Evolutionary conservation across 2,797 vertebrate genomes (phyloP), one percentile per base, ranked within the genome.

Genomic region (Scyliorhinus canicula): DNA sequence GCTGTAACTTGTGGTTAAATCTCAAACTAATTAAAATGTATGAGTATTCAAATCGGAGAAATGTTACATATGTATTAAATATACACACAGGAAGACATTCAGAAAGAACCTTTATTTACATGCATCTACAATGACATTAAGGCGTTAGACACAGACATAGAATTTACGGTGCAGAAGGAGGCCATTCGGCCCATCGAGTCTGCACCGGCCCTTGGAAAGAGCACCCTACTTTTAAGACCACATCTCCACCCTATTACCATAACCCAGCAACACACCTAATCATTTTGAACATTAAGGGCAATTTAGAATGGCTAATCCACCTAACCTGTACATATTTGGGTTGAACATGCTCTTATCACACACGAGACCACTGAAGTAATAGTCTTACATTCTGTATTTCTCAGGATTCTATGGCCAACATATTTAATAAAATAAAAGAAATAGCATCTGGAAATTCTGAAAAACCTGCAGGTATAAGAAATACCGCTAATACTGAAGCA

Each of bases 41-140:
- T 24, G n/a, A 40, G 2, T n/a, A 77, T 16, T 50, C 82, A 85
- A 9, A 85, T 8, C 28, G 44, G 55, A 50, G 16, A n/a, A 57
- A 0, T 91, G 55, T n/a, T n/a, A 57, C 8, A 50, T 85, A 85
- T 85, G 19, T 19, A 50, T 12, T 50, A 85, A 85, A 52, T 14
- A 40, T 90, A 90, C 55, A 60, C 31, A 6, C 57, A 60, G 31
- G 14, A n/a, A 90, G 31, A 60, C 14, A 60, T 60, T 90, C 55
- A 14, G 35, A 60, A 91, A 90, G 6, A 52, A 40, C 21, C 24
- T 79, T 14, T 21, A 79, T 40, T 86, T 52, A 55, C 35, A 28
- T 55, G 44, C 52, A 84, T 84, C n/a, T 55, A 35, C 44, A 94
- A 95, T 95, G 95, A 77, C 95, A 95, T 35, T 44, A 69, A 40